A percentile compares a stretch with the other conserved stretches of the same genome.
Conservation (phyloP, 2,113 vertebrate genomes). For the Oceanites oceanicus region DNA sequence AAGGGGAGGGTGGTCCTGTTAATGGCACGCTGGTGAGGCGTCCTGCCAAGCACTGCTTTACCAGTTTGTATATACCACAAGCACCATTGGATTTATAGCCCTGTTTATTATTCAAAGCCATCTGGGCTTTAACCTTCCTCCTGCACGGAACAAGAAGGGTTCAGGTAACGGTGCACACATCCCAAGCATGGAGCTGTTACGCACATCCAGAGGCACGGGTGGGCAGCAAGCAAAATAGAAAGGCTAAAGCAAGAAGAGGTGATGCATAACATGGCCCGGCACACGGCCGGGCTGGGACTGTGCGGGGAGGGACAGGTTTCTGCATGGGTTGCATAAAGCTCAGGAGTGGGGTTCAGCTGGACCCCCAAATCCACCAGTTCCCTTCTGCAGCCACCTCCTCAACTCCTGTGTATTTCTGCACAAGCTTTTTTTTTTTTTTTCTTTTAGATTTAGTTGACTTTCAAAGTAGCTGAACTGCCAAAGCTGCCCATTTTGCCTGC, state of each 20-base stretch:
- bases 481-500: conserved; percentile 10
- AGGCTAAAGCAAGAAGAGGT: neutral
- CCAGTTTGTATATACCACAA: no score
- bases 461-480: neutral
- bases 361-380: neutral
- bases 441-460: neutral
- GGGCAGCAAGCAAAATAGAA: neutral
- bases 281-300: neutral
- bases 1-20: fast-evolving
- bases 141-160: neutral
- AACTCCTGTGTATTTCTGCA: neutral
- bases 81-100: neutral
- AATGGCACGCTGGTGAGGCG: fast-evolving
- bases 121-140: neutral
- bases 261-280: neutral
- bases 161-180: neutral
- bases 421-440: no score
- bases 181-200: fast-evolving
- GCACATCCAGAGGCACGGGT: neutral
- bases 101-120: neutral
- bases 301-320: neutral
- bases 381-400: neutral
- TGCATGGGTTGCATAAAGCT: neutral
- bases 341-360: neutral
- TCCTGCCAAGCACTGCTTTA: neutral